Base-by-base conservation (phyloP, 64 coral and sea anemone species). In the Pachyseris speciosa region DNA sequence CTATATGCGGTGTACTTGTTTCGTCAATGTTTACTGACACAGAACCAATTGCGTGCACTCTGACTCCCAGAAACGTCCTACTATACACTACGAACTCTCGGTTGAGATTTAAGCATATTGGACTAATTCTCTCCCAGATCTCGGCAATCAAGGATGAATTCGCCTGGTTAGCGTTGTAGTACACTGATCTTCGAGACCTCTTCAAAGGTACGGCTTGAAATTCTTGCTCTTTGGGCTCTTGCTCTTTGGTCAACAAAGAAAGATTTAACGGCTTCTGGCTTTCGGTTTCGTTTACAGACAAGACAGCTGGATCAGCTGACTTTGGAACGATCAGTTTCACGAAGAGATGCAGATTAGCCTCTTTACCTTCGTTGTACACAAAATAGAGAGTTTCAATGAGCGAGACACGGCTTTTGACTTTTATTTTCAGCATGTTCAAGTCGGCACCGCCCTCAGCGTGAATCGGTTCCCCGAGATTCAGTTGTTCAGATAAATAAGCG, bases 281-380 rank as follows among this genome's bases (percentile, higher is more conserved):
- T 16, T 71, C 32, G 17, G 67, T 38, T 15, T 71, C 36, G 67
- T 71, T 71, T 3, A 71, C 13, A 15, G 67, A 22, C 20, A 61
- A 61, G 4, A 61, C 58, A 71, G 34, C 19, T 33, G 15, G 67
- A 9, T 13, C 53, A 25, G 28, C 32, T 24, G 84, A 17, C 11
- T 86, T 92, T 65, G 79, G 69, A 63, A 60, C 50, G 6, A 81
- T 16, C 22, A 92, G 41, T 1, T 63, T 75, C 16, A 85, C 69
- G 15, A 92, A 92, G 10, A 38, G 49, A 34, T 60, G 47, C 0
- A 67, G 47, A 66, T 52, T 19, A 27, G 29, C 34, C 11, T 24
- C 37, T 75, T 83, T 44, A 3, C 49, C 38, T 45, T 69, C 53
- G 20, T 28, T 17, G 13, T 64, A 49, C 19, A 16, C 27, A 33